Conservation (phyloP, 2,797 vertebrate genomes). For the Gambelia wislizenii region DNA sequence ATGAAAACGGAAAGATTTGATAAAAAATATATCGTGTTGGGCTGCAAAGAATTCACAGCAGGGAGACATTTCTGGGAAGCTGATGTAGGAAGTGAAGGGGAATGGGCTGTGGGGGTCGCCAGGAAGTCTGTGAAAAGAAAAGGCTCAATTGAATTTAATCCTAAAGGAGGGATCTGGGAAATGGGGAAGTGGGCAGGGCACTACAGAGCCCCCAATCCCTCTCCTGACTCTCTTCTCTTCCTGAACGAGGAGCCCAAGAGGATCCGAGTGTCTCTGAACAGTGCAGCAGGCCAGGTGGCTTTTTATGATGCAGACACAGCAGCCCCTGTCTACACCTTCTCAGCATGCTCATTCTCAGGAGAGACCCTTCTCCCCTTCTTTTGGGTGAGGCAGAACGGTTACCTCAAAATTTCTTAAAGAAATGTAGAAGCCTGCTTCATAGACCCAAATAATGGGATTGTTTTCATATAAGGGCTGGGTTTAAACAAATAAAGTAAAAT, state of each 20-base stretch:
- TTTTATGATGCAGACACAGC: not conserved
- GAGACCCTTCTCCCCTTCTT: not conserved
- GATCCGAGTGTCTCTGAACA: not conserved
- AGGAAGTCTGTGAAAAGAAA: not conserved
- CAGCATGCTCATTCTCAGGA: not conserved
- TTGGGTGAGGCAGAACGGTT: not conserved
- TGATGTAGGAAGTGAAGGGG: not conserved
- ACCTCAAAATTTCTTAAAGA: not conserved
- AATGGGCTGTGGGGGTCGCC: not conserved
- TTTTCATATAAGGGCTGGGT: too few species aligned
- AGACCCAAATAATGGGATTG: too few species aligned
- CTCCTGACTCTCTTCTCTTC: not conserved
- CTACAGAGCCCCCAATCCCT: not conserved
- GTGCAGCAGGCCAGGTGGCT: not conserved
- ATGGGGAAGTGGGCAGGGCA: not conserved
- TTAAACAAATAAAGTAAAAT: too few species aligned
- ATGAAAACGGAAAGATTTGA: not conserved
- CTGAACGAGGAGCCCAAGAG: not conserved
- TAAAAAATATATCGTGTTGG: not conserved
- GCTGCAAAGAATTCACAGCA: not conserved
- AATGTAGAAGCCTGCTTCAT: too few species aligned
- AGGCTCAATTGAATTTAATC: not conserved
- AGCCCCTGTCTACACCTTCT: not conserved
- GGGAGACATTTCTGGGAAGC: conserved; percentile 19
- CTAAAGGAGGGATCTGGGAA: not conserved